Evolutionary conservation across 2,888 invertebrate species (phyloP).

Genomic region (Caenorhabditis panamensis): DNA sequence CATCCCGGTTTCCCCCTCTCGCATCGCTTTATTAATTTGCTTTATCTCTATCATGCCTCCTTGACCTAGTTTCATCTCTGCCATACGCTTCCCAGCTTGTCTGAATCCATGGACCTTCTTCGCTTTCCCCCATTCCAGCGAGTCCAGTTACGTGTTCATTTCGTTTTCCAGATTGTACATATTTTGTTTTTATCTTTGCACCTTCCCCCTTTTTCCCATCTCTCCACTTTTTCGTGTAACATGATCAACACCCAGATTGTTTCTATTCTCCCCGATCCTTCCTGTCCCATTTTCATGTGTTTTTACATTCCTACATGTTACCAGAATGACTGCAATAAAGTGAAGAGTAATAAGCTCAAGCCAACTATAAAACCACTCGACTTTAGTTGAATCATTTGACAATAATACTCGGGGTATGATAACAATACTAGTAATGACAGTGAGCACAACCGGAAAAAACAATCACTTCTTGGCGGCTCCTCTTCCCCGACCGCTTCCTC

Average conservation of each 20-base stretch:
- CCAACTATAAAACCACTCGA: background rate
- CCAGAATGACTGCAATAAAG: background rate
- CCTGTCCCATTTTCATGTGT: slow-evolving; percentile 15
- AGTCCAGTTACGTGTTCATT: background rate
- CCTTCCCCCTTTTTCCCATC: background rate
- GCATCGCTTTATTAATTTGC: background rate
- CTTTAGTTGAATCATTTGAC: slow-evolving; percentile 3
- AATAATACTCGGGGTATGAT: background rate
- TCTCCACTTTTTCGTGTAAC: background rate
- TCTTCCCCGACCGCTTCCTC: slow-evolving; percentile 25
- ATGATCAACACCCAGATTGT: background rate
- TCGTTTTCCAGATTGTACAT: slow-evolving; percentile 27
- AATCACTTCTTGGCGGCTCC: slow-evolving; percentile 48
- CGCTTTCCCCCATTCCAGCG: background rate
- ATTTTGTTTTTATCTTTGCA: slow-evolving; percentile 52
- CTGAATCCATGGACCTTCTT: background rate
- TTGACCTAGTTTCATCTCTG: background rate
- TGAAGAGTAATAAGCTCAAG: background rate
- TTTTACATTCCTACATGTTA: background rate
- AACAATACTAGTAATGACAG: slow-evolving; percentile 1
- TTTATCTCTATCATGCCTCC: slow-evolving; percentile 1
- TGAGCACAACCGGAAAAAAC: slow-evolving; percentile 6
- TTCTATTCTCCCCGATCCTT: background rate
- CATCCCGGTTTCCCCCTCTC: background rate
- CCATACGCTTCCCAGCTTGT: background rate